Conservation (phyloP, 2,797 vertebrate species). For the Adelosebastes latens region DNA sequence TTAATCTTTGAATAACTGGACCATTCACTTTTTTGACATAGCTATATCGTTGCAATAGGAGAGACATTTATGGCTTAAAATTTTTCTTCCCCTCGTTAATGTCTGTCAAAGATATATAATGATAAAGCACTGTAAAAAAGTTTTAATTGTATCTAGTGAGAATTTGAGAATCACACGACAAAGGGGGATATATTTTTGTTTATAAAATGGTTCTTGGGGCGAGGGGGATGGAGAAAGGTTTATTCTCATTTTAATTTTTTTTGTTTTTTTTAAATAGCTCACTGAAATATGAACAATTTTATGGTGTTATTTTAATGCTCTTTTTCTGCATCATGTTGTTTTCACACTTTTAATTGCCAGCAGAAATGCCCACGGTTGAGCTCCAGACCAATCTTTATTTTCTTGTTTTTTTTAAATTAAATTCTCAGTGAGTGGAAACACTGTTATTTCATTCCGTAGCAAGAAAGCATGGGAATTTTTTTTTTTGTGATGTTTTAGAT, state of each 20-base stretch:
- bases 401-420: conserved; percentile 33
- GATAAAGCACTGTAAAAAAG: conserved; percentile 88
- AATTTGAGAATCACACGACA: conserved; percentile 78
- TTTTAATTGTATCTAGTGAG: conserved; percentile 83
- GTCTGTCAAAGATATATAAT: conserved; percentile 83
- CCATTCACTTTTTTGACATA: conserved; percentile 78
- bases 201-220: conserved; percentile 78
- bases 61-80: conserved; percentile 62
- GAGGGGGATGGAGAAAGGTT: conserved; percentile 65
- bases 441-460: conserved; percentile 76
- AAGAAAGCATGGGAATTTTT: conserved; percentile 50
- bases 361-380: conserved; percentile 59
- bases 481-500: conserved; percentile 49
- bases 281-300: conserved; percentile 79
- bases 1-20: conserved; percentile 81
- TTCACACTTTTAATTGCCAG: conserved; percentile 67
- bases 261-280: conserved; percentile 69
- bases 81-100: conserved; percentile 40
- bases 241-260: conserved; percentile 70
- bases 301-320: conserved; percentile 77
- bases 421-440: conserved; percentile 72
- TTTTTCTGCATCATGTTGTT: conserved; percentile 62
- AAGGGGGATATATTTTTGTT: conserved; percentile 85
- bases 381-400: conserved; percentile 63
- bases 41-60: conserved; percentile 79